Conservation (phyloP, 1,140 invertebrate genomes). For the Lethrus apterus region DNA sequence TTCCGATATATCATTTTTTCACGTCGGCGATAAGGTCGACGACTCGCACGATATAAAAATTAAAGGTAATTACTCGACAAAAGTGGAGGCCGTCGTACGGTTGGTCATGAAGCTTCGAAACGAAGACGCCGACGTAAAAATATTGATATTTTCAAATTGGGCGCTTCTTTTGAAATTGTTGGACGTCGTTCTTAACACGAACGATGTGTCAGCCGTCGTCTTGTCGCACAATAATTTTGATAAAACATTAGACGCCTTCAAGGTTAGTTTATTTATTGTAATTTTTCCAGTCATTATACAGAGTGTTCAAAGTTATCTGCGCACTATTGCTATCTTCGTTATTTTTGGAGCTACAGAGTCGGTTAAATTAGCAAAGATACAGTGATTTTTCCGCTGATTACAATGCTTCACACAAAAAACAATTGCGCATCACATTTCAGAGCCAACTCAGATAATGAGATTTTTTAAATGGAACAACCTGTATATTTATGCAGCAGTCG, state of each 20-base stretch:
- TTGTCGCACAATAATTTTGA: conserved; percentile 29
- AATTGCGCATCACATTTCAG: no score
- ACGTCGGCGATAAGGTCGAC: conserved; percentile 32
- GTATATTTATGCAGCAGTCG: no score
- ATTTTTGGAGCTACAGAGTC: no score
- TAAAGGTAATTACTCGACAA: conserved; percentile 60
- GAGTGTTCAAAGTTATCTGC: no score
- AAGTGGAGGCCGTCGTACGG: conserved; percentile 61
- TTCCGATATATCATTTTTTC: conserved; percentile 49
- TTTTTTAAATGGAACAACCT: no score
- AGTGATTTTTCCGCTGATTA: no score
- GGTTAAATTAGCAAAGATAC: no score
- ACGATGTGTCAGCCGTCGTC: conserved; percentile 45
- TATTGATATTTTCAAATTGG: conserved; percentile 71
- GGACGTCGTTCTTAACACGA: conserved; percentile 50
- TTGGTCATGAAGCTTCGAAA: conserved; percentile 50
- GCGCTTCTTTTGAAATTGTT: conserved; percentile 55
- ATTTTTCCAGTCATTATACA: conserved; percentile 4
- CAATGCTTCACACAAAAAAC: no score
- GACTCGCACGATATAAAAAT: conserved; percentile 31
- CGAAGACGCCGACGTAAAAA: conserved; percentile 54
- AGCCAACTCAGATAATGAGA: no score
- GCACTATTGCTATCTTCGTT: no score
- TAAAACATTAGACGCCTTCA: conserved; percentile 47
- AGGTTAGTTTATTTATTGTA: conserved; percentile 39